Percentiles rank a stretch among this genome's conserved stretches.
Conservation (phyloP, 2,888 invertebrate genomes). For the Diadegma fenestrale region DNA sequence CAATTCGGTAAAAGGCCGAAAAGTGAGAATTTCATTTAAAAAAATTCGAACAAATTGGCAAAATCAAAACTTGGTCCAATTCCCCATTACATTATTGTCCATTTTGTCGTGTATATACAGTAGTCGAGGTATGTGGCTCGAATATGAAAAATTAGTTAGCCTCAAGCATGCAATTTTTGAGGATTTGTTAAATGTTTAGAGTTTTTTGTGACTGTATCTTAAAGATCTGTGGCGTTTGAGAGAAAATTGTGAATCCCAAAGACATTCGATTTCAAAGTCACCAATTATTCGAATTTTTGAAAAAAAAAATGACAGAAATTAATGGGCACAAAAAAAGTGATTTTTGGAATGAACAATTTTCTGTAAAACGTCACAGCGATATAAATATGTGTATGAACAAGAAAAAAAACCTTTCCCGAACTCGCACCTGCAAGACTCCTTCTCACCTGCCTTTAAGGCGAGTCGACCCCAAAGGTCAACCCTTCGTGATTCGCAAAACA, state of each 20-base stretch:
- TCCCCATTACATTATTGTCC: background rate
- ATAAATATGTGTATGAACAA: background rate
- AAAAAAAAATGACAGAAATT: background rate
- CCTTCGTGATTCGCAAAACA: constrained; percentile 38
- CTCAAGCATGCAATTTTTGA: background rate
- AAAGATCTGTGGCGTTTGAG: background rate
- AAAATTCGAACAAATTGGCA: no score
- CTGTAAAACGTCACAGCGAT: background rate
- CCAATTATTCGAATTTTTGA: background rate
- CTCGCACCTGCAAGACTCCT: constrained; percentile 44
- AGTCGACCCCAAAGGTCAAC: constrained; percentile 55
- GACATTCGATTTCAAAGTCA: background rate
- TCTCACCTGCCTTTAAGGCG: constrained; percentile 41
- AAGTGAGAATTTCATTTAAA: no score
- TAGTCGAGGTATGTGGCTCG: background rate
- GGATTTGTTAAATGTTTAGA: background rate
- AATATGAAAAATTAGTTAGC: background rate
- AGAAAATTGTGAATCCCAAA: background rate
- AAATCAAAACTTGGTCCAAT: no score
- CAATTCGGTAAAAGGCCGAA: no score
- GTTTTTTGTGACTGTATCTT: background rate
- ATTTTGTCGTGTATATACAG: background rate
- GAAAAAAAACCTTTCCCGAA: constrained; percentile 3
- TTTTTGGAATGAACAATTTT: background rate
- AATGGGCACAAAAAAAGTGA: background rate